phyloP scores from a whole-genome alignment of 2,888 invertebrate species.

The Cryptus viduatorius region DNA sequence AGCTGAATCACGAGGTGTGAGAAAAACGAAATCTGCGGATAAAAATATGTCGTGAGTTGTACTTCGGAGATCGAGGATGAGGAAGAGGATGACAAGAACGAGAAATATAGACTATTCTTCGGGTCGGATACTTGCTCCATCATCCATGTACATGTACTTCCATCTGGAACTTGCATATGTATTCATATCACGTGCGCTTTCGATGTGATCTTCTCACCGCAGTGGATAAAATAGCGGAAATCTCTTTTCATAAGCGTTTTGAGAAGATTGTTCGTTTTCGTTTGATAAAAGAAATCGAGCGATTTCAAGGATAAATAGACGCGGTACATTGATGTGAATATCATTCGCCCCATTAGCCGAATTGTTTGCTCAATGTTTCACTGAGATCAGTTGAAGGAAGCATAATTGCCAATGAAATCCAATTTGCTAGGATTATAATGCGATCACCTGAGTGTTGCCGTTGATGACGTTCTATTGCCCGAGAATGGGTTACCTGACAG shows the following conservation, averaged over 20 bases:
- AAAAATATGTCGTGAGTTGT: constrained; percentile 50
- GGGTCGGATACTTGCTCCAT: not conserved
- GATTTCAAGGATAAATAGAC: not conserved
- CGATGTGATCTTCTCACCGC: not conserved
- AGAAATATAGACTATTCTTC: not conserved
- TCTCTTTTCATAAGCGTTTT: not conserved
- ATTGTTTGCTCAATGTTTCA: not conserved
- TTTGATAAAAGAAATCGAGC: not conserved
- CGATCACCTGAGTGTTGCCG: constrained; percentile 23
- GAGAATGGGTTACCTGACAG: constrained; percentile 30
- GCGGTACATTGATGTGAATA: not conserved
- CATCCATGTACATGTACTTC: not conserved
- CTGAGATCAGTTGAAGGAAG: constrained; percentile 13
- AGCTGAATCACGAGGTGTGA: constrained; percentile 8
- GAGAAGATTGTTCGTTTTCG: too few relatives aligned
- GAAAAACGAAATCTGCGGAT: constrained; percentile 39
- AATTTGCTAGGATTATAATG: constrained; percentile 15
- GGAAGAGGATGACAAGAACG: constrained; percentile 12
- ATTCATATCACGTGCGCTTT: not conserved
- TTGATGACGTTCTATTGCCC: constrained; percentile 19
- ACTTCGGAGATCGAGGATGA: not conserved
- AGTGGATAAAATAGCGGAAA: too few relatives aligned
- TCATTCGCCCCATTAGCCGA: not conserved
- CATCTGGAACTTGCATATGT: not conserved
- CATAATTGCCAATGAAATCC: constrained; percentile 42